Conservation (phyloP, 2,113 vertebrate genomes). For the Bos indicus region DNA sequence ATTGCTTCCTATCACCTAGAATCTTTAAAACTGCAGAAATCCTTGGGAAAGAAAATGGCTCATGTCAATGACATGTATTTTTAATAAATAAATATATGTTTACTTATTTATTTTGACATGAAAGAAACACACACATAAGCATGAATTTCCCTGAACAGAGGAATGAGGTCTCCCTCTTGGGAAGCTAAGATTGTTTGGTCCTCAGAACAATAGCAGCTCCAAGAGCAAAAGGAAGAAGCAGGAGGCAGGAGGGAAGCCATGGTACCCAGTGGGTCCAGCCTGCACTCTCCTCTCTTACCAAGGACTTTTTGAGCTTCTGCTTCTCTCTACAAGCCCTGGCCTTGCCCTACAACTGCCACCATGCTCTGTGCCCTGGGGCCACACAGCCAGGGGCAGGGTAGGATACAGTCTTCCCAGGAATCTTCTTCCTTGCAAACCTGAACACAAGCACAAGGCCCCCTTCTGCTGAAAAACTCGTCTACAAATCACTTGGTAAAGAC, state of each 20-base stretch:
- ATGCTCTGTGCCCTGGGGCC: background rate
- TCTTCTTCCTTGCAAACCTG: background rate
- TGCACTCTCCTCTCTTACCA: too few relatives aligned
- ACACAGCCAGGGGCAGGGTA: background rate
- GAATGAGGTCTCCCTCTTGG: background rate
- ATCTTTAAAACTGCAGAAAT: conserved; percentile 15
- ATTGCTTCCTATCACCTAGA: background rate
- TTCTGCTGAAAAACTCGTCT: background rate
- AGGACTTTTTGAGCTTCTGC: background rate
- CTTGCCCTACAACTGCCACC: background rate
- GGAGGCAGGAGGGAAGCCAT: background rate
- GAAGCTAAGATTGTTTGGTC: background rate
- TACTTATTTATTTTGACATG: background rate
- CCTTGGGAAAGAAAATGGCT: background rate
- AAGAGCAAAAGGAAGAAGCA: background rate
- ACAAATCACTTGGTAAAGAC: background rate
- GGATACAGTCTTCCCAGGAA: background rate
- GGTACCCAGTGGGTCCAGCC: background rate
- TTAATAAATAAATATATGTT: background rate
- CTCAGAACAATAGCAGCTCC: background rate
- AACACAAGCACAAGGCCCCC: background rate
- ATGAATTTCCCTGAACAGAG: background rate
- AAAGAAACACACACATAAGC: background rate
- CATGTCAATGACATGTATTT: background rate
- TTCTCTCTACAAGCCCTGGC: background rate